Evolutionary conservation across 2,113 vertebrate genomes (phyloP).

Genomic region (Actenoides hombroni): DNA sequence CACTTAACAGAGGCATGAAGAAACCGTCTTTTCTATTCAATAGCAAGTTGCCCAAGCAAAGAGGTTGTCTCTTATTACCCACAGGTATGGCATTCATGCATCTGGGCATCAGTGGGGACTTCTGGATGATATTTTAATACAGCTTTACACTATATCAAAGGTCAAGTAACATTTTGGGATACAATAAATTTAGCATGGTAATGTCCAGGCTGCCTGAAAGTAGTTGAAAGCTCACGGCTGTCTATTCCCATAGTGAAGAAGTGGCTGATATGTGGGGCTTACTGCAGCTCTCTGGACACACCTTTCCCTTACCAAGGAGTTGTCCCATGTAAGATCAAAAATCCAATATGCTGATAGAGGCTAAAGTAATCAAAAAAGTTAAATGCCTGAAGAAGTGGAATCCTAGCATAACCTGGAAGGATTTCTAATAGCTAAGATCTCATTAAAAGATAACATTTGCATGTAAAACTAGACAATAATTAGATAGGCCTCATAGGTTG

Average conservation of each 20-base stretch:
- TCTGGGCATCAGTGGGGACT: background rate
- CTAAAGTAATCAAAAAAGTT: slow-evolving; percentile 70
- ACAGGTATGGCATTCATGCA: background rate
- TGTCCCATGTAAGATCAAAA: slow-evolving; percentile 3
- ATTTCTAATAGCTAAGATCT: slow-evolving; percentile 83
- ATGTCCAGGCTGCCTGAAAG: background rate
- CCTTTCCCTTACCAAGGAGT: background rate
- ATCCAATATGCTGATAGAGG: slow-evolving; percentile 50
- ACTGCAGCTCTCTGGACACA: background rate
- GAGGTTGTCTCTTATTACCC: background rate
- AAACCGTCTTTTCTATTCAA: background rate
- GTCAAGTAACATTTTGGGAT: background rate
- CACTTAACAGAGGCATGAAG: background rate
- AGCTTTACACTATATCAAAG: background rate
- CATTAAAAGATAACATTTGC: slow-evolving; percentile 86
- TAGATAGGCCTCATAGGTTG: background rate
- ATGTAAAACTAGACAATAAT: slow-evolving; percentile 57
- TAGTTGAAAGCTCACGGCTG: background rate
- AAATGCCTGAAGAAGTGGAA: slow-evolving; percentile 66
- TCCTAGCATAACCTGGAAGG: slow-evolving; percentile 53
- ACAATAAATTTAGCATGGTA: background rate
- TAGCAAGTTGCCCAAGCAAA: background rate
- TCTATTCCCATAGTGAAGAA: background rate
- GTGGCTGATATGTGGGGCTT: background rate
- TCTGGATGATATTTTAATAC: background rate